Evolutionary conservation across 2,113 vertebrate genomes (phyloP), one percentile per base, ranked within the genome.

Genomic region (Perccottus glenii): DNA sequence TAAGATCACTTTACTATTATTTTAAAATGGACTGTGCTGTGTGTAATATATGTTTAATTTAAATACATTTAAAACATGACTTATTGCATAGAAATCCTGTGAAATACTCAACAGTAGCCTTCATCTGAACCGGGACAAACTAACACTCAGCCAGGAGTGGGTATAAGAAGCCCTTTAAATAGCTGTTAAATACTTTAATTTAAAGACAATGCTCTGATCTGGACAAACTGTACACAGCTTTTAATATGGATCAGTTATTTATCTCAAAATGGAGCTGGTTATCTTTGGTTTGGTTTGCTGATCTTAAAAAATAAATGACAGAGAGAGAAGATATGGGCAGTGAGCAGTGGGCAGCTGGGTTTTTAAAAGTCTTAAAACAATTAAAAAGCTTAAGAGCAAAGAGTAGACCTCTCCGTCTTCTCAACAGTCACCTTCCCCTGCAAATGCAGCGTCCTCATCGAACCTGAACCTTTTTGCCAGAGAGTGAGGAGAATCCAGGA

Each of bases 381-480:
- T 72, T 73, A 64, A 84, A 85, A 85, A 88, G 57, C 75, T 74
- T 5, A 43, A 64, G 15, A 46, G 67, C 1, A 10, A n/a, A 14
- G 4, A 62, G 40, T 51, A 6, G 5, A 10, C 12, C 36, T 56
- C 50, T 65, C 46, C 35, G 8, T 6, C 47, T 45, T 57, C 36
- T 89, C 67, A 91, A 49, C 84, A 73, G 67, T 86, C 86, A 27
- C 78, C 78, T 4, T 91, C 90, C 19, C 75, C 83, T 0, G 70
- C 38, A 0, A 81, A 15, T 57, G 47, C 15, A 56, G 92, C 48
- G 0, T 94, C 94, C 60, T 94, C 94, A 5, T 96, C 96, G 0
- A 95, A 94, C 53, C 96, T 95, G 47, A 94, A 95, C 44, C 90
- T 92, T 75, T 99, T 99, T 12, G 92, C 89, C 0, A 94, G 88